Evolutionary conservation across 2,888 invertebrate species (phyloP), one percentile per base, ranked within the genome.

Genomic region (Ophioninae sp.): DNA sequence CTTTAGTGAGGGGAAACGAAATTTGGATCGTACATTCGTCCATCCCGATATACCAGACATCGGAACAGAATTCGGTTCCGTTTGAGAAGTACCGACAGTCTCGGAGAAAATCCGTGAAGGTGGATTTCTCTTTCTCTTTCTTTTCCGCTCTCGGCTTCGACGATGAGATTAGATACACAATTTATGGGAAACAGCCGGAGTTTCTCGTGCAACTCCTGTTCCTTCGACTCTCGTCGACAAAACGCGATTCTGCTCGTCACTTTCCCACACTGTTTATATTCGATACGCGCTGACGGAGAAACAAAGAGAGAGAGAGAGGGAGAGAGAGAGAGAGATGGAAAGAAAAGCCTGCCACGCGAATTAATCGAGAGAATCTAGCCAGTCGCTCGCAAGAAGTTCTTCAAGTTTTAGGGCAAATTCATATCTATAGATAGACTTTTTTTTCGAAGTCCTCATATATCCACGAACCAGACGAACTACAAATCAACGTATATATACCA

Each of bases 121-220:
- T 44, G 22, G 44, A 68, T 73, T 65, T 72, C 72, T 82, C 67
- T 63, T 39, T 77, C 41, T 73, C 58, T 77, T 41, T 78, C 56
- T 72, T 39, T 72, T 65, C 51, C 59, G 2, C 23, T 41, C 22
- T 20, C 39, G 64, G 63, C 82, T 72, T 41, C 76, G 41, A 44
- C 71, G 83, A 77, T 80, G 67, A 80, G 80, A 83, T 83, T 83
- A 83, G 80, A 83, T 81, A 72, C n/a, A 76, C 68, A 64, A 83
- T 83, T 83, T 80, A 83, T 83, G 83, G 69, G 83, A 83, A 83
- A 77, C 83, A 83, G 83, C 80, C 80, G 83, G 65, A 10, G 69
- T 65, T 67, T 73, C 68, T 23, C 72, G 37, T n/a, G 41, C 68
- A 13, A 56, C 56, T 61, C 68, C 39, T 67, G 58, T 77, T 44